Percentiles rank a stretch among this genome's conserved stretches.
phyloP scores from a whole-genome alignment of 2,113 vertebrate genomes.

The Tragulus kanchil region DNA sequence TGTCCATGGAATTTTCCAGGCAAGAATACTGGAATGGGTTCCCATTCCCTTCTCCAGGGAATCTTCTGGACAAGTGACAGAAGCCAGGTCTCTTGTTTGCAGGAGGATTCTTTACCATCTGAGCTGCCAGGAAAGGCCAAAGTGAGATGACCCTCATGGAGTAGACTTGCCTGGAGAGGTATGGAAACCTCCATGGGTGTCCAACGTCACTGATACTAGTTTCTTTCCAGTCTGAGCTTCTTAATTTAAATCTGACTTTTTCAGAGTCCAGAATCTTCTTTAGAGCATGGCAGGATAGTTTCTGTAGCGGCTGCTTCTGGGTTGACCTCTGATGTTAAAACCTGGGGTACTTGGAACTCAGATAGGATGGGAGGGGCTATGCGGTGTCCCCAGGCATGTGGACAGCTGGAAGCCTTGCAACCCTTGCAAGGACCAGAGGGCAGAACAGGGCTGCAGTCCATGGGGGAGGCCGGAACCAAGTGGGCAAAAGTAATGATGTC shows the following conservation, averaged over 20 bases:
- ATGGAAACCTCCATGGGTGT: neutral
- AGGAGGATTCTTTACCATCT: neutral
- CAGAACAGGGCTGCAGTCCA: no score
- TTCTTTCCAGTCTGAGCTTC: neutral
- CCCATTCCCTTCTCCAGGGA: neutral
- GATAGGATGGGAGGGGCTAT: slow-evolving; percentile 91
- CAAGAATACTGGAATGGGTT: neutral
- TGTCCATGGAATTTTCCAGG: neutral
- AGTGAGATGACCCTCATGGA: neutral
- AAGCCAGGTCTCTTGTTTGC: neutral
- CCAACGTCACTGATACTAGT: neutral
- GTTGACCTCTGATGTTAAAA: slow-evolving; percentile 91
- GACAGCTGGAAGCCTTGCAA: slow-evolving; percentile 92
- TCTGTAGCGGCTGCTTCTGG: slow-evolving; percentile 91
- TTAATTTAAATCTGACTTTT: neutral
- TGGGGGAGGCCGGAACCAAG: neutral
- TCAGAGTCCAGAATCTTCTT: slow-evolving; percentile 70
- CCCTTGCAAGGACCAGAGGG: slow-evolving; percentile 89
- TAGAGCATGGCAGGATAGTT: slow-evolving; percentile 85
- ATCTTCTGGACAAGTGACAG: neutral
- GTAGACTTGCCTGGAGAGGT: neutral
- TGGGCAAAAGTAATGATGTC: neutral
- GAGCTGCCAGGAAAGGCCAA: neutral
- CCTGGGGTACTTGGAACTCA: slow-evolving; percentile 92
- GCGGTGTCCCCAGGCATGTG: slow-evolving; percentile 89